These are phyloP conservation scores for Macrosiphum euphorbiae DNA, from an alignment of 2,888 invertebrate genomes.

Conservation along the genomic window DNA sequence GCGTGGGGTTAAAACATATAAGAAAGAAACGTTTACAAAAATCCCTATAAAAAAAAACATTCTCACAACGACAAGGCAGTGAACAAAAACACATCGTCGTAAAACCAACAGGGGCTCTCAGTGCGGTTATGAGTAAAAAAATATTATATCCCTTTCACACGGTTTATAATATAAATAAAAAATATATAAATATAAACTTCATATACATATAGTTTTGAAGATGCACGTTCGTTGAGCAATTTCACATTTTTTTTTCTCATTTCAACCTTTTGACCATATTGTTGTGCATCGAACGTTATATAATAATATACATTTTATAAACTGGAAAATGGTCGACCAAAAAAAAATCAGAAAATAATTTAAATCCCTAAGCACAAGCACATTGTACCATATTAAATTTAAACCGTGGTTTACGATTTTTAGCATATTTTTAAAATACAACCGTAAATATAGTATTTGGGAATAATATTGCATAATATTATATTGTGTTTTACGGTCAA, in stretches of 20 bases:
- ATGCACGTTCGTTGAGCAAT: neutral
- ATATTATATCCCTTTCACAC: neutral
- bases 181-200: neutral
- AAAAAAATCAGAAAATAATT: neutral
- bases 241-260: neutral
- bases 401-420: neutral
- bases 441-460: neutral
- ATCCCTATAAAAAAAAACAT: neutral
- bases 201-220: neutral
- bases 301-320: neutral
- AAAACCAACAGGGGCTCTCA: neutral
- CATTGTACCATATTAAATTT: neutral
- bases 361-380: neutral
- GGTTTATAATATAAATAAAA: neutral
- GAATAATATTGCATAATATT: neutral
- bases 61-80: slow-evolving; percentile 2
- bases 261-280: neutral
- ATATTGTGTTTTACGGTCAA: neutral
- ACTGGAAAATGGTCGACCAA: neutral
- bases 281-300: neutral
- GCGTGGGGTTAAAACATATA: neutral
- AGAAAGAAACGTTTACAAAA: neutral
- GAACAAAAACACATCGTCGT: neutral
- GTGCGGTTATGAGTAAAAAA: neutral
- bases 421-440: neutral